Evolutionary conservation across 2,113 vertebrate genomes (phyloP), one percentile per base, ranked within the genome.

Genomic region (Menura novaehollandiae): DNA sequence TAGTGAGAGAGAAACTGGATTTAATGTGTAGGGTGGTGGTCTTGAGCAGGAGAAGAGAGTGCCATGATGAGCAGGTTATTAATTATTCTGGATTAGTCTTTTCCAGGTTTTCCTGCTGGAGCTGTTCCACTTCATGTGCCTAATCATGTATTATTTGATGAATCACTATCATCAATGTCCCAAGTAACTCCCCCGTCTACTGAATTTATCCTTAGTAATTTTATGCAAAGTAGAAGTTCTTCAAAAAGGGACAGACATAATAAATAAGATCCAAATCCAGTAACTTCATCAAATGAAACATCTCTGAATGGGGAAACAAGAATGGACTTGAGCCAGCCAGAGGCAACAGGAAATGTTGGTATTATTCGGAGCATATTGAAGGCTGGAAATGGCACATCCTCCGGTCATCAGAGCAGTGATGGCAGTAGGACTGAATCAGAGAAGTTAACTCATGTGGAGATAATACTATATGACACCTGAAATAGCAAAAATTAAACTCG

Each of bases 181-280:
- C n/a, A 62, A n/a, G 62, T 60, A 79, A 79, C 22, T 58, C 13
- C 13, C 18, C 10, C 51, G 9, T 2, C 55, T 81, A 37, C 39
- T 86, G 64, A 92, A 83, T 92, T 91, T 90, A 73, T 44, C n/a
- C 32, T 35, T 73, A 52, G 18, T 52, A 73, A 43, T 53, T 83
- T 88, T 76, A 58, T 76, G 18, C 28, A 73, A 47, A 4, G 2
- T 8, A 69, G 8, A 72, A 59, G 7, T 80, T 77, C n/a, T 85
- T 91, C 8, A 37, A 37, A 78, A 89, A 66, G 35, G 8, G 13
- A 22, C 11, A 35, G 28, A 32, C 7, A 9, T 64, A 79, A 35
- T 55, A 86, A 72, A 44, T 52, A 71, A 72, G 24, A 27, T 39
- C 6, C 26, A 94, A 85, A 51, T 51, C 10, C 26, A 64, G 28